Base-by-base conservation (phyloP, 2,113 vertebrate genomes). In the Lagopus leucura region DNA sequence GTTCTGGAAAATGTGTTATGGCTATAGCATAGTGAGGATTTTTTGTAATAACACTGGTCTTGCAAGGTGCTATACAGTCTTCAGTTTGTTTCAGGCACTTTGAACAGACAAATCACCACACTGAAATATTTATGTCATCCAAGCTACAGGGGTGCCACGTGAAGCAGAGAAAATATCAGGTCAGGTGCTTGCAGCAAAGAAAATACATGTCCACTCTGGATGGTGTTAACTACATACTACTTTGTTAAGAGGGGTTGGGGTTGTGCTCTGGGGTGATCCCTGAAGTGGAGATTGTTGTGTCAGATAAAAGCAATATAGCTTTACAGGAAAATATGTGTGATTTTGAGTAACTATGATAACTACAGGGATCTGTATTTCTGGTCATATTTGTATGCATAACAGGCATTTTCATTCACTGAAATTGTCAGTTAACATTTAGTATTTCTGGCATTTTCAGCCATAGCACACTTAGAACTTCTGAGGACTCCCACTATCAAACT, bases 401-500 rank as follows among this genome's bases (percentile, higher is more conserved):
- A 42, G 14, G 40, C 32, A 70, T n/a, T 50, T 82, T 52, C 18
- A 19, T 8, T 43, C 20, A 25, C 36, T 21, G 15, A 76, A 43
- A 58, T 42, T 20, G 5, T 32, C 13, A 14, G 22, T 52, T 87
- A 42, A 45, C n/a, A 42, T 10, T 52, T 64, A 10, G 30, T 64
- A 63, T 38, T 65, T 57, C 43, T 38, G 16, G 20, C 13, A 42
- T 70, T 76, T 71, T 50, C 19, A 38, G 32, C 28, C 38, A 28
- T 12, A 70, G 38, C 0, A 0, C 0, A 0, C 14, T 81, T 11
- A 70, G 21, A 57, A 43, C 12, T 72, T 65, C 36, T 27, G 20
- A 71, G 20, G 10, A 64, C 48, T 13, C 17, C 72, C 30, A 78
- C 21, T 36, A 30, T 42, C 10, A 20, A 17, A 40, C 6, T 52